phyloP scores from a whole-genome alignment of 2,113 vertebrate species.

The Silurus glanis region DNA sequence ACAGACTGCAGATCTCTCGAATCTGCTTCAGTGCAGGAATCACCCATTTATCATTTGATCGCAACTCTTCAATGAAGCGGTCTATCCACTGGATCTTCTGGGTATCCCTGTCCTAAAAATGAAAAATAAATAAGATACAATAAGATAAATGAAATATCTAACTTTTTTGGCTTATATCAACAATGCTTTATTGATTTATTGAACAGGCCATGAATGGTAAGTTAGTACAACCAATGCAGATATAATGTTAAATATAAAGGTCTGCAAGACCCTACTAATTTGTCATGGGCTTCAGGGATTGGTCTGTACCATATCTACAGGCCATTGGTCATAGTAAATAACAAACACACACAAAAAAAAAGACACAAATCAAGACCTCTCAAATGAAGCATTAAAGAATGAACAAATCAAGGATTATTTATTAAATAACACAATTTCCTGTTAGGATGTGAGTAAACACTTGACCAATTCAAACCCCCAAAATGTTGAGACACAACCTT shows the following conservation, averaged over 20 bases:
- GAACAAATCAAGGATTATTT: too few species aligned
- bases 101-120: constrained; percentile 90
- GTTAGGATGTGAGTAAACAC: neutral
- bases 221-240: neutral
- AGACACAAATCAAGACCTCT: too few species aligned
- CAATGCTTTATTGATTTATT: neutral
- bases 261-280: neutral
- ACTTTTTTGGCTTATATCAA: neutral
- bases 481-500: neutral
- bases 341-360: too few species aligned
- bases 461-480: neutral
- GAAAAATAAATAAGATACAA: neutral
- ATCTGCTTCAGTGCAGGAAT: constrained; percentile 99
- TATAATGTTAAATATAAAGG: neutral
- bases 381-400: too few species aligned
- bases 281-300: neutral
- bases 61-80: constrained; percentile 98
- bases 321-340: too few species aligned
- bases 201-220: neutral
- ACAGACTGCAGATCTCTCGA: constrained; percentile 98
- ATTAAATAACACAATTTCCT: neutral
- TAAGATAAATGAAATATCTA: neutral
- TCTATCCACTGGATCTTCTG: constrained; percentile 99
- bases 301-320: neutral
- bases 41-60: constrained; percentile 99